Base-by-base conservation (phyloP, 2,888 invertebrate genomes). In the Galerucella pusilla region DNA sequence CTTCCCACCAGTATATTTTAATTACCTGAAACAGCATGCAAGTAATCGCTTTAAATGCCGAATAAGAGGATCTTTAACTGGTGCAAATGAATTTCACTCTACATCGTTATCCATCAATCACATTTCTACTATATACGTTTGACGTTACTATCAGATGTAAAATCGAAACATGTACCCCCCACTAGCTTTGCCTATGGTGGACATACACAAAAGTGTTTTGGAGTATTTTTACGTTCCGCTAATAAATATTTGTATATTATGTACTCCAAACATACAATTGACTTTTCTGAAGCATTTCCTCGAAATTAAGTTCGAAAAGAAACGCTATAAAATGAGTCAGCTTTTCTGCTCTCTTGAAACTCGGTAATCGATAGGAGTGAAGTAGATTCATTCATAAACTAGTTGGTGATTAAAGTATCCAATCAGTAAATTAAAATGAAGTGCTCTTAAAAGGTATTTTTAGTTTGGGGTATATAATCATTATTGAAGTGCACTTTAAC, bases 371-470 rank as follows among this genome's bases (percentile, higher is more conserved):
- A 57, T 57, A 57, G n/a, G n/a, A 54, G 11, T 57, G 20, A 57
- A 57, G 20, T 57, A 20, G 16, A 57, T 57, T 16, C 57, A 57
- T 20, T 57, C 57, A 57, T 57, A 20, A 57, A 20, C 57, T 57
- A 20, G 20, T 16, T 20, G 57, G 57, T 57, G 57, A 57, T 57
- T 57, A 20, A 7, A 49, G 11, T 49, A 49, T 57, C 9, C 20
- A 20, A 57, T 57, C n/a, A 57, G 20, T 57, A 20, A 57, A 57
- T 57, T 16, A 57, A 57, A 57, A 57, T 57, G 20, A 57, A 57
- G 57, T 57, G 57, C 57, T 57, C 20, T 57, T 10, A 10, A 57
- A 9, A 57, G 20, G 10, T 57, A 57, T 57, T 57, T 57, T 57
- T 10, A 57, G 20, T 9, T 57, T 10, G 10, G 11, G 57, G 6